Conservation (phyloP, 2,888 invertebrate genomes). For the Plagiodera versicolora region DNA sequence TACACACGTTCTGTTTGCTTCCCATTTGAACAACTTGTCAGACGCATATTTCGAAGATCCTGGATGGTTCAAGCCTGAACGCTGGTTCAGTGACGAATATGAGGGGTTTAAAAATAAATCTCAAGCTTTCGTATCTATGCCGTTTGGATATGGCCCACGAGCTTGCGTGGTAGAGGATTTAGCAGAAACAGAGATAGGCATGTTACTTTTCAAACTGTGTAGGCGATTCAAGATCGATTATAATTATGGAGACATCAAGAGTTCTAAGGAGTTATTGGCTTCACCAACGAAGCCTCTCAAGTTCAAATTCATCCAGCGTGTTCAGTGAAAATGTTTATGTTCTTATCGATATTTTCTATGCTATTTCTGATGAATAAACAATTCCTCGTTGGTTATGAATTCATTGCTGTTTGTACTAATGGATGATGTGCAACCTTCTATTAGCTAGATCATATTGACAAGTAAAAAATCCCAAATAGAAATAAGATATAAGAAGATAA, state of each 20-base stretch:
- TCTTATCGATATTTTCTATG: too few relatives aligned
- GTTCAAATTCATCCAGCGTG: constrained; percentile 65
- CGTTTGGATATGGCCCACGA: constrained; percentile 66
- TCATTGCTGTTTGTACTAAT: too few relatives aligned
- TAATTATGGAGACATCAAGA: constrained; percentile 66
- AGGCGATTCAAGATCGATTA: constrained; percentile 67
- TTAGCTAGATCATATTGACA: too few relatives aligned
- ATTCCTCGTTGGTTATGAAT: too few relatives aligned
- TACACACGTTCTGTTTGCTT: constrained; percentile 67
- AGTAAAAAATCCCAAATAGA: too few relatives aligned
- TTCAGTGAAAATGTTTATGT: background rate
- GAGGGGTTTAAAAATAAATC: constrained; percentile 32
- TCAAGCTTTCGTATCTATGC: constrained; percentile 63
- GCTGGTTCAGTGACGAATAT: constrained; percentile 58
- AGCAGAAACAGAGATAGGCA: constrained; percentile 62
- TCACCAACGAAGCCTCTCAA: constrained; percentile 64
- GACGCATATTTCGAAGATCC: constrained; percentile 70
- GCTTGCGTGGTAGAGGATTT: constrained; percentile 66
- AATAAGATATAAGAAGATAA: too few relatives aligned
- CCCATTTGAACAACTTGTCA: constrained; percentile 62
- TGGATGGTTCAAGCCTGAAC: constrained; percentile 62
- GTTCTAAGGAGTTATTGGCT: constrained; percentile 62
- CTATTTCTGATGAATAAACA: too few relatives aligned
- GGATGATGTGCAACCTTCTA: too few relatives aligned
- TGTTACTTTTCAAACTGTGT: constrained; percentile 61